These are phyloP conservation scores for Alsophila aescularia DNA, from an alignment of 2,888 invertebrate species.

Conservation along the genomic window DNA sequence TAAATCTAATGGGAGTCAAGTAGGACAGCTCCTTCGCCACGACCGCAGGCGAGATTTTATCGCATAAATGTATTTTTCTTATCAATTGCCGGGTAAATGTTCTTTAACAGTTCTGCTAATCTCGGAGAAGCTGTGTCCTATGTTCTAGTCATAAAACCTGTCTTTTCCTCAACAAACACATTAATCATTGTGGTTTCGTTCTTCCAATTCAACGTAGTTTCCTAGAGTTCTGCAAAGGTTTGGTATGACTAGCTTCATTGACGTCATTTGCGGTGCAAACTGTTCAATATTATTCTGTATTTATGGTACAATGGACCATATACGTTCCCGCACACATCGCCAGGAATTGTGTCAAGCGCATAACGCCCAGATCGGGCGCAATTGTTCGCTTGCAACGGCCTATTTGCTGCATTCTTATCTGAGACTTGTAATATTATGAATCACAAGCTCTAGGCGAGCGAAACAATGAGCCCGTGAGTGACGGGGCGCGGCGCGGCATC, in stretches of 20 bases:
- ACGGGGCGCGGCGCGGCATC: conserved; percentile 73
- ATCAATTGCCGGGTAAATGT: no score
- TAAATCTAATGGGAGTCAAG: conserved; percentile 54
- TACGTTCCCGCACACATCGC: conserved; percentile 53
- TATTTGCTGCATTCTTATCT: conserved; percentile 79
- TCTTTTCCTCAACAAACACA: conserved; percentile 29
- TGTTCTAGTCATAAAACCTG: not conserved
- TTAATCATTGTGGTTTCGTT: conserved; percentile 34
- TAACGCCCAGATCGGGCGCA: conserved; percentile 56
- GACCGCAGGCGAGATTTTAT: not conserved
- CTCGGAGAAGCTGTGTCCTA: not conserved
- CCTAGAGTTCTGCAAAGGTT: conserved; percentile 19
- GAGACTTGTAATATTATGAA: conserved; percentile 73
- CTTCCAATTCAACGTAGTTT: conserved; percentile 27
- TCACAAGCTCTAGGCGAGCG: conserved; percentile 69
- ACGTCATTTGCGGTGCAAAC: conserved; percentile 33
- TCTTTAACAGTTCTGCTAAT: not conserved
- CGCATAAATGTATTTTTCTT: no score
- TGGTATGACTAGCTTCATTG: conserved; percentile 32
- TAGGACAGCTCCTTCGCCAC: conserved; percentile 42
- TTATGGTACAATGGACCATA: conserved; percentile 52
- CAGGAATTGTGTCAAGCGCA: conserved; percentile 71
- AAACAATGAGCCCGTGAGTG: conserved; percentile 76
- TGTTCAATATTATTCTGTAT: conserved; percentile 36
- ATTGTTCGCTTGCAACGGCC: conserved; percentile 75